phyloP scores from a whole-genome alignment of 2,113 vertebrate genomes.

The Zosterops pallidus region DNA sequence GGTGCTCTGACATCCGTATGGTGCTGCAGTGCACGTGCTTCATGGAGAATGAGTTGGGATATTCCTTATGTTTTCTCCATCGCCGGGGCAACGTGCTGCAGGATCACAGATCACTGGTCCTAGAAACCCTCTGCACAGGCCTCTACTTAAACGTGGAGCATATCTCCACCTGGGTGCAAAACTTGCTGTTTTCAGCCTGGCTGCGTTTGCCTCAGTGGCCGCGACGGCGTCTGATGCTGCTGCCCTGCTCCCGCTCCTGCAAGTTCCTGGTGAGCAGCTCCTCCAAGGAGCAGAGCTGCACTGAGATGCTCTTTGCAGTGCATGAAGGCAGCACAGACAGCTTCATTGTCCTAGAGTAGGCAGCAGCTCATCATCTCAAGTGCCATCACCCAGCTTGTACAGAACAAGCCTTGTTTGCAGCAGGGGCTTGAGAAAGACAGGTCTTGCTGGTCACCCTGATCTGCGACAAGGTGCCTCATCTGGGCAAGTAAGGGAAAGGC shows the following conservation, averaged over 20 bases:
- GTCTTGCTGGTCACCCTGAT: background rate
- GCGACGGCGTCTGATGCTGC: rapidly evolving
- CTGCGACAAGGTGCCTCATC: background rate
- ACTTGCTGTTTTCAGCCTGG: background rate
- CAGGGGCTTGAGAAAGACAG: background rate
- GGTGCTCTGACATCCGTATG: background rate
- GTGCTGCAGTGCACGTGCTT: background rate
- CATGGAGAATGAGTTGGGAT: rapidly evolving
- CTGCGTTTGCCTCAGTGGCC: background rate
- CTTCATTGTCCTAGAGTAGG: background rate
- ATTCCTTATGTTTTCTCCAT: background rate
- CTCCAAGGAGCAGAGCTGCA: background rate
- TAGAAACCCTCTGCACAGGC: background rate
- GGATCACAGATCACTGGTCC: background rate
- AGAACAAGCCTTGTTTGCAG: background rate
- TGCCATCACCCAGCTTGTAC: rapidly evolving
- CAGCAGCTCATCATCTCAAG: background rate
- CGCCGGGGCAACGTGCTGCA: rapidly evolving
- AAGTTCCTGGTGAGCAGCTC: background rate
- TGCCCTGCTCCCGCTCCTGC: background rate
- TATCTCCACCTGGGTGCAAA: background rate
- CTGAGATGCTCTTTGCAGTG: background rate
- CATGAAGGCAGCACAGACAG: background rate
- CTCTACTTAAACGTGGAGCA: background rate
- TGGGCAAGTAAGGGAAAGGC: background rate